Evolutionary conservation across 2,888 invertebrate genomes (phyloP), one percentile per base, ranked within the genome.

Genomic region (Copidosoma aretas): DNA sequence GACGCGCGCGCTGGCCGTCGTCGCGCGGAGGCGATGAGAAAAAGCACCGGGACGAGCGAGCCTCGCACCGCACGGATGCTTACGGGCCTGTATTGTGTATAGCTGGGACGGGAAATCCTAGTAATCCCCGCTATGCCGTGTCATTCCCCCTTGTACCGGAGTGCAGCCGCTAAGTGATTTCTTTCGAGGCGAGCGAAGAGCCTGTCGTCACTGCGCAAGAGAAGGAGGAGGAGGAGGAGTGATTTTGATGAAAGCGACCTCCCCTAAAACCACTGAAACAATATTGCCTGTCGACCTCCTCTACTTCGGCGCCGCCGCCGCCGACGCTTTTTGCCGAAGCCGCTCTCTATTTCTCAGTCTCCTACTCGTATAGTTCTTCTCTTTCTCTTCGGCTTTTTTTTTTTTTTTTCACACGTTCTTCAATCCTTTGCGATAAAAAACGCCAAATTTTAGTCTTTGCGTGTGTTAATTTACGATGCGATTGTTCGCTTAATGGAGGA

Each of bases 231-330:
- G n/a, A n/a, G n/a, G n/a, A 68, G 63, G 69, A 67, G 69, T 62
- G 67, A 69, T 64, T 71, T 71, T 71, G 69, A 71, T 49, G 69
- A 68, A 67, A 61, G 60, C 64, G 59, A 68, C 61, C 66, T 15
- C 57, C 60, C 41, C 56, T 12, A 57, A 52, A 58, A 19, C 43
- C 43, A 12, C 43, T 17, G 43, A 14, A 46, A 17, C 17, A 46
- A 46, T 17, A 46, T 17, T 12, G 8, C 43, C 17, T n/a, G n/a
- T 41, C 14, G 41, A 12, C 1, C 43, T 17, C 12, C 17, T 46
- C 12, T 46, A 46, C 43, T 17, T 46, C 12, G 14, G 3, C 17
- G 17, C 1, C 43, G 32, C 43, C 12, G 43, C 43, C 17, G 17
- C 1, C 43, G 32, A 4, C 12, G 43, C 43, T 46, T 46, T 46